phyloP scores from a whole-genome alignment of 2,113 vertebrate genomes.

The Crotalus tigris region DNA sequence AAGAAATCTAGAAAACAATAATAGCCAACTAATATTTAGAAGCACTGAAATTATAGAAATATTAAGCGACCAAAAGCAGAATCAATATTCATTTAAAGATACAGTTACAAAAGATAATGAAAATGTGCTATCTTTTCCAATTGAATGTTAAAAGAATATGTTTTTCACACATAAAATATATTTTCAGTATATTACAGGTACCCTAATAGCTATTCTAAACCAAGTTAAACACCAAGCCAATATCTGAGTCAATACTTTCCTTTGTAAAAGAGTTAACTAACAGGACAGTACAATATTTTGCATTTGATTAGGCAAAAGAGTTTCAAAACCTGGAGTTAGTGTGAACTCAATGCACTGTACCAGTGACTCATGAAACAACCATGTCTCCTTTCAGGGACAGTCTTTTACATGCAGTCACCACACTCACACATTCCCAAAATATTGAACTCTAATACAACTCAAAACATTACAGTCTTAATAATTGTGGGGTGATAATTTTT shows the following conservation, averaged over 20 bases:
- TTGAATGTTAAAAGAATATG: neutral
- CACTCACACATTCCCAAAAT: neutral
- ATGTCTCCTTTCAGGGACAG: neutral
- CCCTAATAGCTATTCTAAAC: neutral
- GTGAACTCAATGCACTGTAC: neutral
- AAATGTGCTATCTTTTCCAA: neutral
- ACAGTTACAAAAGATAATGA: neutral
- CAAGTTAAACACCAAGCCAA: neutral
- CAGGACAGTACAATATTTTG: neutral
- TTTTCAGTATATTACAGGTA: neutral
- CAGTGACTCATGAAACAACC: neutral
- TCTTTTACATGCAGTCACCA: neutral
- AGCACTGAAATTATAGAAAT: neutral
- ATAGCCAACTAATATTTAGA: constrained; percentile 29
- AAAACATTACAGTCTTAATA: neutral
- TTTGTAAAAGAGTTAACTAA: neutral
- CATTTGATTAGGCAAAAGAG: neutral
- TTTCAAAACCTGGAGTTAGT: neutral
- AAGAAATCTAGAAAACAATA: constrained; percentile 82
- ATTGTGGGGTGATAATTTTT: neutral
- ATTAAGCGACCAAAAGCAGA: neutral
- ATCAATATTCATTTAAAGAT: neutral
- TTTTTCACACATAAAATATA: neutral
- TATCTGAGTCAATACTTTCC: neutral
- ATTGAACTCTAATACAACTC: neutral